These are phyloP conservation scores for Pelodiscus sinensis DNA, from an alignment of 2,113 vertebrate species.

Conservation along the genomic window DNA sequence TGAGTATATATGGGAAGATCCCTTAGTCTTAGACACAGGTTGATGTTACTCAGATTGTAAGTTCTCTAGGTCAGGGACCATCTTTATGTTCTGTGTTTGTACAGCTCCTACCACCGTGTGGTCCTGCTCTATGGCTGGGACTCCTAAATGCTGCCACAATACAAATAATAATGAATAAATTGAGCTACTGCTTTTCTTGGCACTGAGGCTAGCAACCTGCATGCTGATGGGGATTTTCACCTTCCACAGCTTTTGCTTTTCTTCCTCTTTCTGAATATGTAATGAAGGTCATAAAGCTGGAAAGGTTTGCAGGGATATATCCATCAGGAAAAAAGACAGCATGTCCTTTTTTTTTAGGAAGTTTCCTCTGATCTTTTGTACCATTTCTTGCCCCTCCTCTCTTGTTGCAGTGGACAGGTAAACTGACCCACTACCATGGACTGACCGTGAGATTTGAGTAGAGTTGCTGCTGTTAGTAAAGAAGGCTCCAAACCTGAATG, in stretches of 20 bases:
- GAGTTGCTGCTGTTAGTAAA: not conserved
- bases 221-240: not conserved
- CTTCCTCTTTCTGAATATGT: constrained; percentile 13
- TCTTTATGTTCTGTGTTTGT: constrained; percentile 7
- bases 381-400: too few species aligned
- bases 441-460: constrained; percentile 10
- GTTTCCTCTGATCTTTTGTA: not conserved
- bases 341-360: constrained; percentile 18
- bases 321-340: constrained; percentile 20
- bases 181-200: constrained; percentile 22
- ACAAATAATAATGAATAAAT: not conserved
- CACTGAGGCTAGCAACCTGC: not conserved
- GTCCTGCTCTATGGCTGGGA: not conserved
- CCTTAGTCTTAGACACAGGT: accelerated
- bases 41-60: not conserved
- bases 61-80: not conserved
- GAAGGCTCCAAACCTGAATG: constrained; percentile 19
- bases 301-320: constrained; percentile 15
- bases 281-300: not conserved
- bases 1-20: not conserved
- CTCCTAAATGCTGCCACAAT: not conserved
- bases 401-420: not conserved
- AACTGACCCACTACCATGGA: not conserved
- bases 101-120: accelerated
- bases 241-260: not conserved